A percentile compares a stretch with the other conserved stretches of the same genome.
phyloP scores from a whole-genome alignment of 2,888 invertebrate species.

The Eudemis profundana region DNA sequence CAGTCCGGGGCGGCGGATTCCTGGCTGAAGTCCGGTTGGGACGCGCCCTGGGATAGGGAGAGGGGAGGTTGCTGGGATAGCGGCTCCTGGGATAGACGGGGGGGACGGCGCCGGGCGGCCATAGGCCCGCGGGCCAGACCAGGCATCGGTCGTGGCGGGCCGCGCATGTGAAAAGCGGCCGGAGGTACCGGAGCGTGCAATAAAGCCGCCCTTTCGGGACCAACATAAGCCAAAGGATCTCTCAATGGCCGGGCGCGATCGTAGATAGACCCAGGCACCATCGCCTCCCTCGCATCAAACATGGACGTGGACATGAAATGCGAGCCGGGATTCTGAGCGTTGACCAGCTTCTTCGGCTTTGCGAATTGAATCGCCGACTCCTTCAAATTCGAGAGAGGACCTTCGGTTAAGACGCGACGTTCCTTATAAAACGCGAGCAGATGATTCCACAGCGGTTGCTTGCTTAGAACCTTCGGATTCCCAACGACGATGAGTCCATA shows the following conservation, averaged over 20 bases:
- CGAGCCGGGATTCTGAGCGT: conserved; percentile 97
- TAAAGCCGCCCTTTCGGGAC: conserved; percentile 91
- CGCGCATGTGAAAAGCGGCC: conserved; percentile 97
- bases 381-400: conserved; percentile 98
- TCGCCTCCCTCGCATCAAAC: conserved; percentile 98
- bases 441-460: conserved; percentile 99
- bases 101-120: conserved; percentile 84
- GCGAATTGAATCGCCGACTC: conserved; percentile 98
- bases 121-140: conserved; percentile 87
- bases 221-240: conserved; percentile 97
- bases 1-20: conserved; percentile 94
- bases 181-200: conserved; percentile 95
- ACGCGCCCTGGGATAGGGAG: conserved; percentile 90
- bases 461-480: conserved; percentile 99
- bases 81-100: conserved; percentile 88
- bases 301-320: conserved; percentile 99
- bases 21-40: conserved; percentile 91
- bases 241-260: conserved; percentile 93
- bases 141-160: conserved; percentile 89
- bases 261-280: conserved; percentile 97
- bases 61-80: conserved; percentile 90
- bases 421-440: conserved; percentile 98
- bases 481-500: conserved; percentile 99
- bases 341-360: conserved; percentile 97
- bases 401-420: conserved; percentile 98